Percentiles rank a stretch among this genome's conserved stretches.
Evolutionary conservation across 1,140 invertebrate genomes (phyloP).

Genomic region (Drosophila varians): DNA sequence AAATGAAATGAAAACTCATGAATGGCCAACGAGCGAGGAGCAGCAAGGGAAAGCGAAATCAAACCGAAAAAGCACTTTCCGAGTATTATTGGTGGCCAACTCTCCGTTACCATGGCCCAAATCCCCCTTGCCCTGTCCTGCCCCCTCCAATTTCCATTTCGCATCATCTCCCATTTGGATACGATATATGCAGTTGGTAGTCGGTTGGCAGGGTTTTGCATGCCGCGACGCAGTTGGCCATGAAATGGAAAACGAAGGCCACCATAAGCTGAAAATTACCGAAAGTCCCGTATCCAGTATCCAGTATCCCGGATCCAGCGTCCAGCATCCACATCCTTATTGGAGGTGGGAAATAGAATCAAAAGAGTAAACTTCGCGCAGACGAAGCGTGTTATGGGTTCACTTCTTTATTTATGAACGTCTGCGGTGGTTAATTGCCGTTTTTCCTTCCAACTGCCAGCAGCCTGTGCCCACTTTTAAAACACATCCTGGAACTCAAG

Average conservation of each 20-base stretch:
- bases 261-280: conserved; percentile 64
- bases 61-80: conserved; percentile 71
- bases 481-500: neutral
- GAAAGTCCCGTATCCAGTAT: conserved; percentile 14
- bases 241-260: conserved; percentile 76
- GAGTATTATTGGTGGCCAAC: conserved; percentile 54
- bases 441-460: conserved; percentile 7
- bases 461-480: neutral
- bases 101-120: conserved; percentile 1
- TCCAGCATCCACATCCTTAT: conserved; percentile 3
- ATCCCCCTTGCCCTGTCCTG: neutral
- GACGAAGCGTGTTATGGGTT: conserved; percentile 51
- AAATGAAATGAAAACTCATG: conserved; percentile 82
- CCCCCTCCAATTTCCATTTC: neutral
- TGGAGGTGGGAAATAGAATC: conserved; percentile 29
- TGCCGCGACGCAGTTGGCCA: conserved; percentile 58
- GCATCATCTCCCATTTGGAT: conserved; percentile 12
- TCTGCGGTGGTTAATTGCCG: conserved; percentile 37
- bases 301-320: conserved; percentile 2
- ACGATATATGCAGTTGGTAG: conserved; percentile 33
- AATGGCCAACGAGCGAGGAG: conserved; percentile 47
- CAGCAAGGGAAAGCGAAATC: conserved; percentile 49
- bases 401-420: conserved; percentile 55
- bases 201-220: conserved; percentile 43
- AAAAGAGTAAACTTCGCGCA: conserved; percentile 44